Evolutionary conservation across 2,113 vertebrate genomes (phyloP), one percentile per base, ranked within the genome.

Genomic region (Protobothrops mucrosquamatus): DNA sequence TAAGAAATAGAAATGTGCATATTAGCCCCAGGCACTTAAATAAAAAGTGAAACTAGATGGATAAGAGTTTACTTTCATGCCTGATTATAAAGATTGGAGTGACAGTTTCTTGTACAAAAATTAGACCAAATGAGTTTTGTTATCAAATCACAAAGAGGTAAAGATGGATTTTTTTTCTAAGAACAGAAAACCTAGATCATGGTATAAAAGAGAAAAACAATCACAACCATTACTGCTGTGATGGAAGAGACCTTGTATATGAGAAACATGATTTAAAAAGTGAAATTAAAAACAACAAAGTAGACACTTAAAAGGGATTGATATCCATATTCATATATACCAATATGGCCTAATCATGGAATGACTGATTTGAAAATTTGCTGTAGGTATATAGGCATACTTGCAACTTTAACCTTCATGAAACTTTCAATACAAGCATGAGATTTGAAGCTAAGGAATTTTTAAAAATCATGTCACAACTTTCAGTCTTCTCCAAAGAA

Each of bases 381-480:
- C 89, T 92, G 87, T 89, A 92, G 59, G 69, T 10, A 95, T 56
- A 93, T 85, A 92, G 94, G 52, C 92, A 22, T 54, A 15, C 93
- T 93, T 87, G 57, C 61, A 94, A 92, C 55, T 93, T 95, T 94
- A 88, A 92, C 91, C 91, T 74, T n/a, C 96, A 96, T 95, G 90
- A 90, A 96, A 95, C 96, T 89, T 94, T 96, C 96, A 96, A 94
- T 94, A 93, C 59, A 95, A 91, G 85, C 59, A 93, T 94, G 88
- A 97, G 51, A 64, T 92, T 92, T 0, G 1, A 94, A 26, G 51
- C 11, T 26, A 92, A 86, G 90, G 69, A 94, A 69, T 93, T 92
- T 96, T 96, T 94, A 88, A 97, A 95, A 96, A 89, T 96, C 89
- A 95, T 96, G 8, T 90, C 91, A 54, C 94, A 74, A 74, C 59